Evolutionary conservation across 1,140 invertebrate species (phyloP).

Genomic region (Zophobas atratus): DNA sequence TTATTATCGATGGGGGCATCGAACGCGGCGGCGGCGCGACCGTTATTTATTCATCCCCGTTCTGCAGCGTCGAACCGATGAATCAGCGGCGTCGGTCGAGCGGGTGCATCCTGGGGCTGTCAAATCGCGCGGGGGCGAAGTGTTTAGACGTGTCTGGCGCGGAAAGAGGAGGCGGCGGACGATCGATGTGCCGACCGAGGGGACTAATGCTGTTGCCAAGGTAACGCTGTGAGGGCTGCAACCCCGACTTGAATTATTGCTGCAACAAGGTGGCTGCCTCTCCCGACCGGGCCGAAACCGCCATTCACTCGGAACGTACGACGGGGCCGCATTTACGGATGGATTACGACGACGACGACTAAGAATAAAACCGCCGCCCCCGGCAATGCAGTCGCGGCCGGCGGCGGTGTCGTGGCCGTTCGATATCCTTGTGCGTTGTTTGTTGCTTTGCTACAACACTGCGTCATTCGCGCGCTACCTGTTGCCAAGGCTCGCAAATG

Average conservation of each 20-base stretch:
- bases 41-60: constrained; percentile 47
- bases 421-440: constrained; percentile 34
- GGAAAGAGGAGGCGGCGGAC: constrained; percentile 56
- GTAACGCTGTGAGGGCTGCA: constrained; percentile 64
- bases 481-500: constrained; percentile 35
- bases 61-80: constrained; percentile 51
- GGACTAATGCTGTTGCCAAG: constrained; percentile 63
- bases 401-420: constrained; percentile 21
- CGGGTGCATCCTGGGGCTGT: constrained; percentile 58
- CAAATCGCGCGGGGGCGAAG: constrained; percentile 59
- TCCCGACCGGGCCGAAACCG: constrained; percentile 39
- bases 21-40: constrained; percentile 51
- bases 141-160: constrained; percentile 59
- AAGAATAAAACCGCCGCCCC: background rate
- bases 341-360: background rate
- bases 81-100: constrained; percentile 55
- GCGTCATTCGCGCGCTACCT: constrained; percentile 36
- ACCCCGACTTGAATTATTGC: constrained; percentile 64
- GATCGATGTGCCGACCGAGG: constrained; percentile 66
- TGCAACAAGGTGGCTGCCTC: constrained; percentile 65
- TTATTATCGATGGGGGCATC: constrained; percentile 38
- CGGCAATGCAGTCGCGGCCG: constrained; percentile 25
- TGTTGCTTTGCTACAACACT: constrained; percentile 26
- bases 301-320: constrained; percentile 21
- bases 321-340: constrained; percentile 6